Percentiles rank a stretch among this genome's conserved stretches.
phyloP scores from a whole-genome alignment of 1,140 invertebrate genomes.

The Heterodera schachtii region DNA sequence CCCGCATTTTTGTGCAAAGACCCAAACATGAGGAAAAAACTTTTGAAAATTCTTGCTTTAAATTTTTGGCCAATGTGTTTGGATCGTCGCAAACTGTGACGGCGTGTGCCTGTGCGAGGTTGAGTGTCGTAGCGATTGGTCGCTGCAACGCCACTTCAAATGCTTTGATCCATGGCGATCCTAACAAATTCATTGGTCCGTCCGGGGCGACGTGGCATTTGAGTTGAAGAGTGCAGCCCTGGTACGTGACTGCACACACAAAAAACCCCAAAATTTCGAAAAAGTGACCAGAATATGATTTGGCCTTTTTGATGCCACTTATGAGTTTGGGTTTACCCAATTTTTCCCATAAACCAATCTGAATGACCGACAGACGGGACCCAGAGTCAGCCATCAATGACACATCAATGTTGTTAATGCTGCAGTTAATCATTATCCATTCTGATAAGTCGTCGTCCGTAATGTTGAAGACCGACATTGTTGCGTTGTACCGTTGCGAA shows the following conservation, averaged over 20 bases:
- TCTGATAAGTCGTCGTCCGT: neutral
- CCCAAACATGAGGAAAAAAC: slow-evolving; percentile 25
- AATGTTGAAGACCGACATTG: neutral
- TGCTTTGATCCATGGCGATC: slow-evolving; percentile 7
- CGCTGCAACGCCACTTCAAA: neutral
- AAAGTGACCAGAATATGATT: neutral
- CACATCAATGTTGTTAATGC: neutral
- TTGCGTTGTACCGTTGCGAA: neutral
- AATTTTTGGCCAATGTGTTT: neutral
- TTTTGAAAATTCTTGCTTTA: slow-evolving; percentile 5
- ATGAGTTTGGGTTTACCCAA: neutral
- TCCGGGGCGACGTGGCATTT: neutral
- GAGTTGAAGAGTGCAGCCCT: neutral
- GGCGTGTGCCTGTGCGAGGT: too few relatives aligned
- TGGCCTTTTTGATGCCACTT: neutral
- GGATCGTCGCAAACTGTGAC: neutral
- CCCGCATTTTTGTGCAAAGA: slow-evolving; percentile 43
- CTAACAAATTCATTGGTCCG: slow-evolving; percentile 6
- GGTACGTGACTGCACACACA: neutral
- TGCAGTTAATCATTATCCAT: neutral
- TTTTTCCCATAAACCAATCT: neutral
- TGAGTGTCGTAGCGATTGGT: slow-evolving; percentile 15
- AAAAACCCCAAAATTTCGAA: neutral
- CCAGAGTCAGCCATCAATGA: slow-evolving; percentile 1
- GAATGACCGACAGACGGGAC: neutral